phyloP scores from a whole-genome alignment of 1,140 invertebrate species.

The Anastatus disparis region DNA sequence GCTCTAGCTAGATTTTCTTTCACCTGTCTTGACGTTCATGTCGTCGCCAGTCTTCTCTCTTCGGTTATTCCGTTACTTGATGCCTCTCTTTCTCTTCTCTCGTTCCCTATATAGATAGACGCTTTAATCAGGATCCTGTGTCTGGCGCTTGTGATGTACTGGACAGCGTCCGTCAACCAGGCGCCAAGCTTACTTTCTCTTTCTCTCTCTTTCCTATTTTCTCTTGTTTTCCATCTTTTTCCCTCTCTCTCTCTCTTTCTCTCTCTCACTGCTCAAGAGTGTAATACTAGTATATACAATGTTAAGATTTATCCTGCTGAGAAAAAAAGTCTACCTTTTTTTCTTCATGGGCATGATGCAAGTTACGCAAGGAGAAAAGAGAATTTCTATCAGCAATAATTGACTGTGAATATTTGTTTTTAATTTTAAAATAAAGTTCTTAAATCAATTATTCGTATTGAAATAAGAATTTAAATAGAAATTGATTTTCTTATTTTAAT shows the following conservation, averaged over 20 bases:
- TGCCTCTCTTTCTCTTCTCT: too few relatives aligned
- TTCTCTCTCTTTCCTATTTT: not conserved
- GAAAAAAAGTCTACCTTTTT: too few relatives aligned
- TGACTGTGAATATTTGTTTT: too few relatives aligned
- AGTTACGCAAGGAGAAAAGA: too few relatives aligned
- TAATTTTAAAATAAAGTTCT: too few relatives aligned
- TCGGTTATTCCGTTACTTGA: slow-evolving; percentile 9
- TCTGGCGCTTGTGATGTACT: slow-evolving; percentile 50
- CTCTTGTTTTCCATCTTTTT: not conserved
- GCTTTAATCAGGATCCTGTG: slow-evolving; percentile 59
- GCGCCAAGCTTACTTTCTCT: slow-evolving; percentile 46
- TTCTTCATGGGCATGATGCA: too few relatives aligned
- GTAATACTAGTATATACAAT: too few relatives aligned
- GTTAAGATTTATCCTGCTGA: too few relatives aligned
- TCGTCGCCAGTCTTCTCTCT: not conserved
- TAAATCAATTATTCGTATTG: too few relatives aligned
- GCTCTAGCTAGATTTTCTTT: slow-evolving; percentile 10
- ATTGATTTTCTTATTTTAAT: too few relatives aligned
- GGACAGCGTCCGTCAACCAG: slow-evolving; percentile 51
- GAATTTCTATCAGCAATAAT: too few relatives aligned
- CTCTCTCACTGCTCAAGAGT: not conserved
- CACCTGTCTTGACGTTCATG: slow-evolving; percentile 20
- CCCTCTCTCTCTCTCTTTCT: not conserved
- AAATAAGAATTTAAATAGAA: too few relatives aligned
- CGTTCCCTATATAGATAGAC: slow-evolving; percentile 32